phyloP scores from a whole-genome alignment of 92 coral and sea anemone species.

The Micromussa lordhowensis region DNA sequence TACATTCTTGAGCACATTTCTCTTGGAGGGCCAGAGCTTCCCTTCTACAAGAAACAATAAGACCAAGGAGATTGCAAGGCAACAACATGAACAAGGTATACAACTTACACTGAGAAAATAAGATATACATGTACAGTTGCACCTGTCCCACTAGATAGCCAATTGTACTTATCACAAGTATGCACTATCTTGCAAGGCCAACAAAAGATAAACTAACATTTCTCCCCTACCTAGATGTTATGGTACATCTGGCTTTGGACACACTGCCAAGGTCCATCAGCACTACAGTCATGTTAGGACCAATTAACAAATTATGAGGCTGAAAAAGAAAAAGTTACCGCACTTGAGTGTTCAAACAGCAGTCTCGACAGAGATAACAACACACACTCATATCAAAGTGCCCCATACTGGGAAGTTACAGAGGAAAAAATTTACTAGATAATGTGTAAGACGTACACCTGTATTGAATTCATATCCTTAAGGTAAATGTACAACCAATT shows the following conservation, averaged over 20 bases:
- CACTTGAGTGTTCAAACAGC: no score
- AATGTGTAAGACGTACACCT: no score
- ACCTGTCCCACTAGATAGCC: no score
- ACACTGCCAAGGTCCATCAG: constrained; percentile 99
- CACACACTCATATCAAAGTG: no score
- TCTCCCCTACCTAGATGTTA: constrained; percentile 80
- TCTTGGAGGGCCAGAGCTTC: constrained; percentile 98
- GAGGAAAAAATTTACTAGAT: no score
- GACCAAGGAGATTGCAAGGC: neutral
- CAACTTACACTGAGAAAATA: neutral
- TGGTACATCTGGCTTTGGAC: constrained; percentile 77
- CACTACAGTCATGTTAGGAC: constrained; percentile 79
- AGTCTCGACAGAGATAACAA: no score
- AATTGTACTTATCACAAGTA: neutral
- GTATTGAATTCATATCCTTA: no score
- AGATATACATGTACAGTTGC: no score
- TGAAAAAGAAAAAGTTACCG: constrained; percentile 11
- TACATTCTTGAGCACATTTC: constrained; percentile 97
- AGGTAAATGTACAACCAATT: no score
- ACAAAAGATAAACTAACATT: neutral
- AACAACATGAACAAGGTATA: neutral
- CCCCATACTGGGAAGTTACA: no score
- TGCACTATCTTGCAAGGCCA: neutral
- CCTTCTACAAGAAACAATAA: constrained; percentile 56
- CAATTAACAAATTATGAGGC: constrained; percentile 96